These are phyloP conservation scores for Embidobia sp. DNA, from an alignment of 2,888 invertebrate species.

Conservation along the genomic window DNA sequence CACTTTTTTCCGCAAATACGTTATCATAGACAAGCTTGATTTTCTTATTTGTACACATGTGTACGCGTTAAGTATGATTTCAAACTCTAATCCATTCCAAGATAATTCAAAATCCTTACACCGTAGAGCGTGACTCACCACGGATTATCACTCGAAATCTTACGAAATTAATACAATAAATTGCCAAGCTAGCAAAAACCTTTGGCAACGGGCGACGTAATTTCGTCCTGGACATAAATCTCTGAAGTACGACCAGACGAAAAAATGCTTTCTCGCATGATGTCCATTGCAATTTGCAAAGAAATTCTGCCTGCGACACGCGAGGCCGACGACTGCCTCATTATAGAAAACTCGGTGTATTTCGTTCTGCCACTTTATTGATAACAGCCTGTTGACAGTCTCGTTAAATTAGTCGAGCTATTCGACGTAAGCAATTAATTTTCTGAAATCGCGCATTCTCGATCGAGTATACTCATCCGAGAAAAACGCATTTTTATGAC, in stretches of 20 bases:
- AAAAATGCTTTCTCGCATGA: neutral
- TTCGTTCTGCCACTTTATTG: neutral
- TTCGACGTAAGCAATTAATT: conserved; percentile 36
- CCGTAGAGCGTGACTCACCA: conserved; percentile 12
- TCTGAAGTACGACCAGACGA: conserved; percentile 11
- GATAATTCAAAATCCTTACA: neutral
- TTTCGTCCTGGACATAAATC: conserved; percentile 17
- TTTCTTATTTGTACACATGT: no score
- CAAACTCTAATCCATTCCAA: no score
- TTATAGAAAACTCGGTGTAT: neutral
- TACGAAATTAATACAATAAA: conserved; percentile 32
- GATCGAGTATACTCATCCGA: neutral
- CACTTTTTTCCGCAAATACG: no score
- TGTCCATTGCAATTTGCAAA: conserved; percentile 21
- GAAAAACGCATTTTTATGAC: no score
- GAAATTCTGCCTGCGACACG: conserved; percentile 7
- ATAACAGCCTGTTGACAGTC: conserved; percentile 24
- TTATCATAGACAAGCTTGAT: no score
- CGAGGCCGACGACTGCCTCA: conserved; percentile 6
- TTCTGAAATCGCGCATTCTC: conserved; percentile 14
- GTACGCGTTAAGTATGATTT: no score
- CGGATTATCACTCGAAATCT: conserved; percentile 19
- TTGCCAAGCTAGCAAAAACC: conserved; percentile 8
- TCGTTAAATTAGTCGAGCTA: conserved; percentile 28
- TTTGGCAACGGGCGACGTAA: conserved; percentile 19